Percentiles rank a stretch among this genome's conserved stretches.
These are phyloP conservation scores for Saccostrea cuccullata DNA, from an alignment of 1,140 invertebrate species.

Conservation along the genomic window DNA sequence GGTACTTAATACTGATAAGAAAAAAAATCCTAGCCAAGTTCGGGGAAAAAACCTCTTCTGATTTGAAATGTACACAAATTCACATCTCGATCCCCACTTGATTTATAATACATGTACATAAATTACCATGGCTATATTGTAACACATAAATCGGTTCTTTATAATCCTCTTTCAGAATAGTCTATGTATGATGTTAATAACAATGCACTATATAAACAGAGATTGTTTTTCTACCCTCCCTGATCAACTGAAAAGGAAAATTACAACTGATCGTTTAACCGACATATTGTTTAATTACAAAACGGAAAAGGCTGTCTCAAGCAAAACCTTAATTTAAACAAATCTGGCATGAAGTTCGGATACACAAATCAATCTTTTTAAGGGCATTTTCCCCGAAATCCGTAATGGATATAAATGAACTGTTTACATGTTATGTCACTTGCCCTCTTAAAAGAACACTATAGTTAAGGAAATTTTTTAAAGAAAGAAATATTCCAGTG, in stretches of 20 bases:
- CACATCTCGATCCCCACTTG: not conserved
- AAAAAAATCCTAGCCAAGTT: not conserved
- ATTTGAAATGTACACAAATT: not conserved
- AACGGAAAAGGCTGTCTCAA: not conserved
- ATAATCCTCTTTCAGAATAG: not conserved
- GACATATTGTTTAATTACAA: not conserved
- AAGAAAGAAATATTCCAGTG: no score
- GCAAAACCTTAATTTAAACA: not conserved
- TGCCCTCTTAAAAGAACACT: not conserved
- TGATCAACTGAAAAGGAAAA: not conserved
- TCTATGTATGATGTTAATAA: not conserved
- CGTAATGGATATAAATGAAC: constrained; percentile 14
- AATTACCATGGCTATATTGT: not conserved
- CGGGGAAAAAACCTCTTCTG: not conserved
- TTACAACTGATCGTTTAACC: not conserved
- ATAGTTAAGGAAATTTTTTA: not conserved
- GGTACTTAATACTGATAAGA: not conserved
- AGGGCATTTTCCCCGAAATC: not conserved
- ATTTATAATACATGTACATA: not conserved
- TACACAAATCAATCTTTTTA: not conserved
- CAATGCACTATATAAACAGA: not conserved
- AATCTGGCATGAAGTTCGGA: not conserved
- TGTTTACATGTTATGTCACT: not conserved
- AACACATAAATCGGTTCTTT: not conserved
- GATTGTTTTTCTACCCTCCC: not conserved